A percentile compares a stretch with the other conserved stretches of the same genome.
These are phyloP conservation scores for Chloroceryle amazona DNA, from an alignment of 2,797 vertebrate genomes.

Conservation along the genomic window DNA sequence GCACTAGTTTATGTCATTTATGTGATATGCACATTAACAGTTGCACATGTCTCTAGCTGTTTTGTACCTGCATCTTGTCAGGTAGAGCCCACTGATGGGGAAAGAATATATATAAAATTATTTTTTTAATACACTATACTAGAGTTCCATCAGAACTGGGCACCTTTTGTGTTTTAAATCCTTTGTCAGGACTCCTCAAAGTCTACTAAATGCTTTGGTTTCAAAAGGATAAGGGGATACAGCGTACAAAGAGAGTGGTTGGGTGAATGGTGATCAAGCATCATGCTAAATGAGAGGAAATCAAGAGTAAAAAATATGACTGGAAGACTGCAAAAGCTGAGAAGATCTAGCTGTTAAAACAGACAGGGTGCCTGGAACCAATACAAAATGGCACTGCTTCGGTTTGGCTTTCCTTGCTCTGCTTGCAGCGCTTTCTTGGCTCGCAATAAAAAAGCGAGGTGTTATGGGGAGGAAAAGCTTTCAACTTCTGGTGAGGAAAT, in stretches of 20 bases:
- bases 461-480: not conserved
- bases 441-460: not conserved
- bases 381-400: not conserved
- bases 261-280: not conserved
- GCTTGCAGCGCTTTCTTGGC: not conserved
- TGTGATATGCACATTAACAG: not conserved
- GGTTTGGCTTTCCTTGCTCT: not conserved
- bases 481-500: not conserved
- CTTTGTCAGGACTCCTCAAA: accelerated
- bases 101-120: not conserved
- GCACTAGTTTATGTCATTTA: not conserved
- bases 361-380: not conserved
- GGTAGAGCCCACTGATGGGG: not conserved
- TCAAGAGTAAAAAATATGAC: not conserved
- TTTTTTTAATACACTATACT: not conserved
- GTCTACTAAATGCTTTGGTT: not conserved
- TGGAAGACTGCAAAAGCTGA: not conserved
- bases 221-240: not conserved
- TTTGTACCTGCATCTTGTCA: not conserved
- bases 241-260: not conserved
- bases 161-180: not conserved
- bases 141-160: not conserved
- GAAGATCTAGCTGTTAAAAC: not conserved
- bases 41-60: not conserved
- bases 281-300: not conserved